phyloP scores from a whole-genome alignment of 2,113 vertebrate genomes.

The Piprites chloris region DNA sequence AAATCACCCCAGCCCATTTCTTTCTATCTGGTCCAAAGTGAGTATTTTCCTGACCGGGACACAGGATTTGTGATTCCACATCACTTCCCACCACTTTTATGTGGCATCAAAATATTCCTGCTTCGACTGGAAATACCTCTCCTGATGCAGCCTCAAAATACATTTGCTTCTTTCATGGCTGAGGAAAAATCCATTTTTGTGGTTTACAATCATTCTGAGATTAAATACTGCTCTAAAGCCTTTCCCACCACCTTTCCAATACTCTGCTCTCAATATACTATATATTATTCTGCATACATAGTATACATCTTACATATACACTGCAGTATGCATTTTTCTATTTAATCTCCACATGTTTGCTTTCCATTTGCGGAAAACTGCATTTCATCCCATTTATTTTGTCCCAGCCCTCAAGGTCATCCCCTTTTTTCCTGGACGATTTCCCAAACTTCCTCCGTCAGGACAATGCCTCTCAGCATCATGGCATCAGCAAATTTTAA shows the following conservation, averaged over 20 bases:
- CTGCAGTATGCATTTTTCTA: neutral
- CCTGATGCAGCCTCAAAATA: neutral
- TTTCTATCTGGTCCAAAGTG: neutral
- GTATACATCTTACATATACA: neutral
- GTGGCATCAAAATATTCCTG: neutral
- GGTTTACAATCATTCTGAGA: neutral
- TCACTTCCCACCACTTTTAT: neutral
- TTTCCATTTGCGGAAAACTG: neutral
- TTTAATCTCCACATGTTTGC: neutral
- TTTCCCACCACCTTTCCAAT: neutral
- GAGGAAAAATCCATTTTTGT: neutral
- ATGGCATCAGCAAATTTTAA: conserved; percentile 48
- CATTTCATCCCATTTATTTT: neutral
- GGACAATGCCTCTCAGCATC: conserved; percentile 48
- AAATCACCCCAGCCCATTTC: neutral
- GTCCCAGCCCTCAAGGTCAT: conserved; percentile 41
- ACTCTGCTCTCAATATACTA: neutral
- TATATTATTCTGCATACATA: neutral
- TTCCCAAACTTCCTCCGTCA: conserved; percentile 30
- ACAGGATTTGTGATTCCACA: neutral
- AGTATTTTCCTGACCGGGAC: neutral
- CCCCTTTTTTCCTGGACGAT: conserved; percentile 40
- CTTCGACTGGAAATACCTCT: neutral
- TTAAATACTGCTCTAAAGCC: neutral
- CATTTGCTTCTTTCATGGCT: neutral